Conservation (phyloP, 1,140 invertebrate genomes). For the Pachypsylla venusta region DNA sequence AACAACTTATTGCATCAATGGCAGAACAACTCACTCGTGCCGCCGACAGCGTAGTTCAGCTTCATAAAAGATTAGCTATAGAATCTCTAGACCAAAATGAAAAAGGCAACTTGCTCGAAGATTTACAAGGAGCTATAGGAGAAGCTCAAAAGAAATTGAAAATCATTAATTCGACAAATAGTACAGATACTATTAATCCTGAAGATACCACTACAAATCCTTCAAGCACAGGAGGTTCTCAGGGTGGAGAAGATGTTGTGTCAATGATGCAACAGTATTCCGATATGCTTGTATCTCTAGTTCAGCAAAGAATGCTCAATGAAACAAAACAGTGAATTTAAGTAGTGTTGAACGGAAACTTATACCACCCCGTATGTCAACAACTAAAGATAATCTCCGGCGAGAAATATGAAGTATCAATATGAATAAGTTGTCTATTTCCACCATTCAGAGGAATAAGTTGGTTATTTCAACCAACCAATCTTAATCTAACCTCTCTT, state of each 20-base stretch:
- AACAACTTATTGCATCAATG: constrained; percentile 44
- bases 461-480: too few species aligned
- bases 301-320: constrained; percentile 16
- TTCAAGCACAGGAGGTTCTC: background rate
- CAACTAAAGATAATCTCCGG: too few species aligned
- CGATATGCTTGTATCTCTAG: constrained; percentile 18
- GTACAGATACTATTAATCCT: background rate
- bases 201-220: constrained; percentile 5
- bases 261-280: constrained; percentile 19
- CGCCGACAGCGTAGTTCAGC: constrained; percentile 45
- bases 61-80: constrained; percentile 41
- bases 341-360: too few species aligned
- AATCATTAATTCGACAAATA: constrained; percentile 5
- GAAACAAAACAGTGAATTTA: background rate
- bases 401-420: too few species aligned
- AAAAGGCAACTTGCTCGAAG: constrained; percentile 15
- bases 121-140: constrained; percentile 17
- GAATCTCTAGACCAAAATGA: constrained; percentile 21
- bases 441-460: too few species aligned
- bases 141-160: constrained; percentile 19
- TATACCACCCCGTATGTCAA: too few species aligned
- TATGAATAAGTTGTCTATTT: too few species aligned
- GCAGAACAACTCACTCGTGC: constrained; percentile 45
- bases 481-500: too few species aligned
- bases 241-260: constrained; percentile 10